These are phyloP conservation scores for Hormiphora californensis DNA, from an alignment of 37 sponge, comb jelly and placozoan species.

Conservation along the genomic window DNA sequence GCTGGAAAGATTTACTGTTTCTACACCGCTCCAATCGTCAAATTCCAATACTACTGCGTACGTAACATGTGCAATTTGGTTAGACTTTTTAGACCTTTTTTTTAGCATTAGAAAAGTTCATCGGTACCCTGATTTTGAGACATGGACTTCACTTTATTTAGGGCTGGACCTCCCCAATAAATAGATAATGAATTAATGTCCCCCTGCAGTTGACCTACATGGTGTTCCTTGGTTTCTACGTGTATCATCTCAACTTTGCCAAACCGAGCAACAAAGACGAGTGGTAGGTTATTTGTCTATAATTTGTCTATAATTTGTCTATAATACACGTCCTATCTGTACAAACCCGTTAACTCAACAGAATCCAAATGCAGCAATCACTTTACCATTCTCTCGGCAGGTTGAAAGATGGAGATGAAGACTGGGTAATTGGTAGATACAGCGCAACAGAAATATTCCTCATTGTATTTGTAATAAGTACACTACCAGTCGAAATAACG, in stretches of 20 bases:
- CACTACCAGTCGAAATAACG: neutral
- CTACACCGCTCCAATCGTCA: neutral
- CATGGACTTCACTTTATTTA: no score
- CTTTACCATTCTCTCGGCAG: no score
- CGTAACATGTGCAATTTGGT: neutral
- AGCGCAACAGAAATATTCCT: neutral
- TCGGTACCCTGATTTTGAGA: no score
- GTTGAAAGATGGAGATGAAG: neutral
- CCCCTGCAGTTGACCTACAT: neutral
- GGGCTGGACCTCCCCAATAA: no score
- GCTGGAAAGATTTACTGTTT: neutral
- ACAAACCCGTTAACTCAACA: no score
- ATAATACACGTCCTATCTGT: no score
- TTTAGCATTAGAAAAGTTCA: no score
- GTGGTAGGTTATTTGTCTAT: neutral
- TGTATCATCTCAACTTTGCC: neutral
- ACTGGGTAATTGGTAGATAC: neutral
- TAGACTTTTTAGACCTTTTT: neutral
- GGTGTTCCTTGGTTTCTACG: neutral
- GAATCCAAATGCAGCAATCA: no score
- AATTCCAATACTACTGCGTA: constrained; percentile 4
- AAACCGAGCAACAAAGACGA: neutral
- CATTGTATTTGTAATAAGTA: neutral
- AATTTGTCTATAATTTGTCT: no score
- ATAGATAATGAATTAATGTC: neutral